Base-by-base conservation (phyloP, 1,140 invertebrate genomes). In the Acromyrmex heyeri region DNA sequence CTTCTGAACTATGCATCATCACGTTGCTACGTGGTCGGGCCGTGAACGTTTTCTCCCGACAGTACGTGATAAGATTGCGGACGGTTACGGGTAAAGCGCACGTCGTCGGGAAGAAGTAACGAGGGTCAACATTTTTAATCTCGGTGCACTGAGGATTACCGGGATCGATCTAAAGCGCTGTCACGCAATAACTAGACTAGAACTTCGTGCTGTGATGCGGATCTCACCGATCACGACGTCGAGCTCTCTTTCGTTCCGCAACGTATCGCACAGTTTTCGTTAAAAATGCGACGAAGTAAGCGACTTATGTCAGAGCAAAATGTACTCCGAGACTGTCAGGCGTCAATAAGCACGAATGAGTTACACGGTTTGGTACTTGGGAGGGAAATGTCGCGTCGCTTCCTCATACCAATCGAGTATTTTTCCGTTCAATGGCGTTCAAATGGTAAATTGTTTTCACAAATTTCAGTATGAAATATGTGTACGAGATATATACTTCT, bases 31-130 rank as follows among this genome's bases (percentile, higher is more conserved):
- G 70, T 24, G 70, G 76, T 61, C 76, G 79, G 48, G 34, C 53
- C 30, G 12, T 69, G 50, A 79, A 70, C 87, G 61, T 76, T 86
- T 88, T 62, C 76, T 70, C 44, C 70, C 78, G 50, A 34, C 77
- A 50, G 79, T 86, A 86, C 83, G 88, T 89, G 85, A 90, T 82
- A 77, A 90, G 87, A 90, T 90, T 86, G 70, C 87, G 76, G 53
- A 55, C n/a, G 14, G 55, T 83, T 61, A 72, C 62, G 59, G 53
- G n/a, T 27, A 55, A 72, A 79, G 55, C n/a, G 55, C 55, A 44
- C 67, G 83, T 86, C 27, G 55, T 34, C 48, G 12, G 21, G 5
- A 34, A 38, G n/a, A 44, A 62, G 69, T 83, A 44, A 87, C 38
- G 79, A 57, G 82, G 21, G 44, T 79, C 61, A 82, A 86, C 64